Evolutionary conservation across 2,888 invertebrate species (phyloP), one percentile per base, ranked within the genome.

Genomic region (Melanotus villosus): DNA sequence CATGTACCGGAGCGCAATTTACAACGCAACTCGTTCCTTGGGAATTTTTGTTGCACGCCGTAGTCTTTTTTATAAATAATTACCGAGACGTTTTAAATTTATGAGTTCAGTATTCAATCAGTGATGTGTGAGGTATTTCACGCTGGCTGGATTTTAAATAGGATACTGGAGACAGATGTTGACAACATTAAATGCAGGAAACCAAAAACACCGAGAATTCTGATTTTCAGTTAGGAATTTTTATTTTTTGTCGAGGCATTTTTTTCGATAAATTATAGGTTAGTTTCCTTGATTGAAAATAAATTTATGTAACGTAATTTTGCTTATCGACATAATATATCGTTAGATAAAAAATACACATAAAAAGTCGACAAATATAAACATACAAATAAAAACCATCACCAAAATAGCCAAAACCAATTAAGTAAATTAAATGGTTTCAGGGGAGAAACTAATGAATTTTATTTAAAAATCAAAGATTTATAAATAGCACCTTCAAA

Each of bases 71-170:
- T 21, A 38, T n/a, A 16, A 59, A 32, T 58, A 21, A 58, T 58
- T 58, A 41, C 16, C 23, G 16, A 14, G 59, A 45, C 59, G 21
- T 18, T 59, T n/a, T 50, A 57, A 65, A 62, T 65, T 70, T 65
- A 65, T 65, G 60, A 65, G 52, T 18, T 14, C 57, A 47, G 70
- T 47, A 58, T 47, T 65, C 62, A 70, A 50, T 45, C 30, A 69
- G 58, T 65, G 30, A 59, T 54, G 50, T 64, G 62, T 58, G 45
- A 58, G 70, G 45, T 19, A 45, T 59, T 59, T 59, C 43, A 59
- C 43, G 43, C 59, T 32, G n/a, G 26, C 59, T 19, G 12, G 43
- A 12, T 21, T 32, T 6, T 32, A 43, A 59, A 19, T 57, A 38
- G 21, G 56, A 36, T 36, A n/a, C 23, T 41, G 23, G 56, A 36